These are phyloP conservation scores for Trichogramma pretiosum DNA, from an alignment of 1,140 invertebrate species.

Conservation along the genomic window DNA sequence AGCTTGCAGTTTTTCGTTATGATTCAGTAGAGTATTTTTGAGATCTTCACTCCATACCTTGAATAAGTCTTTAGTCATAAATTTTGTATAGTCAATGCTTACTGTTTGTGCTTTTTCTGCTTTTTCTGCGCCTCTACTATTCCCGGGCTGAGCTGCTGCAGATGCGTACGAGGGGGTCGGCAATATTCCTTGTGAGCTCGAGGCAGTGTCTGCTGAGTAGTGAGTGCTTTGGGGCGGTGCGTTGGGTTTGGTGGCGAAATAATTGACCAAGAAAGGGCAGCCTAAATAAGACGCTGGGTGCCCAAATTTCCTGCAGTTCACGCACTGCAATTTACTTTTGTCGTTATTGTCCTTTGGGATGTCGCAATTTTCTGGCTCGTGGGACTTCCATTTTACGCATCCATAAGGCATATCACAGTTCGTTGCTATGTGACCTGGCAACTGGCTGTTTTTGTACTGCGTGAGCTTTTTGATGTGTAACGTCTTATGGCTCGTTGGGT, in stretches of 20 bases:
- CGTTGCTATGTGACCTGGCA: too few species aligned
- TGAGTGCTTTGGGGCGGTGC: not conserved
- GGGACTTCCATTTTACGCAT: conserved; percentile 15
- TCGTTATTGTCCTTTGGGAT: not conserved
- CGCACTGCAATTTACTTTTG: conserved; percentile 11
- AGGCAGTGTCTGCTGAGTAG: not conserved
- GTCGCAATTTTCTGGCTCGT: conserved; percentile 9
- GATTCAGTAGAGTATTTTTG: not conserved
- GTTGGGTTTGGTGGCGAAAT: not conserved
- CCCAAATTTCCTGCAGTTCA: conserved; percentile 13
- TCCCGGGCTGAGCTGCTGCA: too few species aligned
- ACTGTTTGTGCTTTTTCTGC: not conserved
- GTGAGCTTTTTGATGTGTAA: too few species aligned
- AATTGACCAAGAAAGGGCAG: conserved; percentile 4
- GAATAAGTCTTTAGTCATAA: not conserved
- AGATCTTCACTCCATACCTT: not conserved
- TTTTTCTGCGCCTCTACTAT: too few species aligned
- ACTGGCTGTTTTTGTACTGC: too few species aligned
- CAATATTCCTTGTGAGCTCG: not conserved
- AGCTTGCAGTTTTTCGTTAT: not conserved
- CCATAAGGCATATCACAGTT: too few species aligned
- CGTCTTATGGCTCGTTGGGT: too few species aligned
- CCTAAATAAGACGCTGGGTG: conserved; percentile 21
- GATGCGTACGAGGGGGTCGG: too few species aligned
- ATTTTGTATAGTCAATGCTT: not conserved